Conservation (phyloP, 2,797 vertebrate species). For the Fundulus diaphanus region DNA sequence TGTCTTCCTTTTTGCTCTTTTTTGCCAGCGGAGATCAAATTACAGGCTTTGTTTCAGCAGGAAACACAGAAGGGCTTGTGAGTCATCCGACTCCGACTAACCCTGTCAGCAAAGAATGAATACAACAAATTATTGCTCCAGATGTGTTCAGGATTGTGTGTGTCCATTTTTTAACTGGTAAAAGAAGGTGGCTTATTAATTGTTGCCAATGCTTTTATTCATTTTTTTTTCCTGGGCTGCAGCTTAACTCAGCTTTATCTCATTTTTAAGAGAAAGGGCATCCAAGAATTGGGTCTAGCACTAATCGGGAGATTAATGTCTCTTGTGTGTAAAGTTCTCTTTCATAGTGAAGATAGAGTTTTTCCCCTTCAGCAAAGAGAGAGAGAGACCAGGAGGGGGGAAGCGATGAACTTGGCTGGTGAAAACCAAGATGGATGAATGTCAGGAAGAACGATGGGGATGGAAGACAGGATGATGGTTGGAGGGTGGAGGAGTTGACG, state of each 20-base stretch:
- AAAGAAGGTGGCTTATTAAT: conserved; percentile 37
- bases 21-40: conserved; percentile 62
- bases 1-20: conserved; percentile 35
- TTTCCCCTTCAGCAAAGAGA: not conserved
- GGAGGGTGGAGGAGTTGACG: conserved; percentile 23
- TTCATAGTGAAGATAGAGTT: conserved; percentile 47
- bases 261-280: conserved; percentile 37
- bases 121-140: not conserved
- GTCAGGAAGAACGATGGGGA: conserved; percentile 29
- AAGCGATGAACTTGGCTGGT: conserved; percentile 51
- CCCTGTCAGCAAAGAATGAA: conserved; percentile 3
- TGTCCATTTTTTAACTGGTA: conserved; percentile 27
- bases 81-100: conserved; percentile 46
- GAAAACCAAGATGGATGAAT: conserved; percentile 59
- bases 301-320: conserved; percentile 64
- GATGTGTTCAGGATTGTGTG: conserved; percentile 17
- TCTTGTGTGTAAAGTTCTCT: conserved; percentile 53
- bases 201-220: no score
- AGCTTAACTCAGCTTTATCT: conserved; percentile 43
- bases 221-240: conserved; percentile 38
- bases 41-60: conserved; percentile 49
- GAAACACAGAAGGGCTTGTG: conserved; percentile 36
- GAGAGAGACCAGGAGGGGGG: conserved; percentile 2
- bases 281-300: conserved; percentile 36
- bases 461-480: not conserved